Percentiles rank a stretch among this genome's conserved stretches.
Evolutionary conservation across 92 coral and sea anemone species (phyloP).

Genomic region (Palythoa heliodiscus): DNA sequence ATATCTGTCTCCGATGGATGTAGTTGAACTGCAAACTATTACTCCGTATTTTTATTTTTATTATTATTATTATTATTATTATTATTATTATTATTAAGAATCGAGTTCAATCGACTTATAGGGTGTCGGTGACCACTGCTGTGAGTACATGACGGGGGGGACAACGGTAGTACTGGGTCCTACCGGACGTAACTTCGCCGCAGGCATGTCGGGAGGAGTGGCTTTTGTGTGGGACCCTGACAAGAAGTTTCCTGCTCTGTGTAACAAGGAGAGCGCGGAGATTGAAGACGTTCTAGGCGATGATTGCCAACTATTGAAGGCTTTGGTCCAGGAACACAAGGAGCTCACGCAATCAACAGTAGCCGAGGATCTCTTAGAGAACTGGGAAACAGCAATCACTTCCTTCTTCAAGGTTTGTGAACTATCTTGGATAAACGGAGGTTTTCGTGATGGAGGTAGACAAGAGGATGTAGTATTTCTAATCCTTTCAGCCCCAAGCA

Average conservation of each 20-base stretch:
- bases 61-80: too few relatives aligned
- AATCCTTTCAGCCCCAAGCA: too few relatives aligned
- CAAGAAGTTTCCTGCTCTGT: conserved; percentile 62
- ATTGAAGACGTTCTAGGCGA: conserved; percentile 76
- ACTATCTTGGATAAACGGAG: too few relatives aligned
- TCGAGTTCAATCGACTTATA: not conserved
- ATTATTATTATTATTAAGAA: too few relatives aligned
- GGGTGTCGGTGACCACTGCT: conserved; percentile 99
- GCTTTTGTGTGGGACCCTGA: conserved; percentile 90
- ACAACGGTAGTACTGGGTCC: conserved; percentile 82
- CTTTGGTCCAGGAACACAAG: conserved; percentile 77
- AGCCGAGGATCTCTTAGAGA: conserved; percentile 70
- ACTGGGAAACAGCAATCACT: conserved; percentile 74
- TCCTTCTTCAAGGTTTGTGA: conserved; percentile 73
- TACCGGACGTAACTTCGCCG: conserved; percentile 94
- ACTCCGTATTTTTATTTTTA: too few relatives aligned
- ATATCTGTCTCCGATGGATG: too few relatives aligned
- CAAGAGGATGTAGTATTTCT: too few relatives aligned
- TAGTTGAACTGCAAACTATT: too few relatives aligned
- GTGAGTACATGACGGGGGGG: conserved; percentile 99
- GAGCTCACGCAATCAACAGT: conserved; percentile 80
- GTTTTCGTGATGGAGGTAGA: too few relatives aligned
- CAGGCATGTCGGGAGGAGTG: conserved; percentile 97
- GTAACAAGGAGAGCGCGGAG: conserved; percentile 82
- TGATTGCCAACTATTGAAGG: conserved; percentile 65